Evolutionary conservation across 2,888 invertebrate species (phyloP).

Genomic region (Epirrhoe alternata): DNA sequence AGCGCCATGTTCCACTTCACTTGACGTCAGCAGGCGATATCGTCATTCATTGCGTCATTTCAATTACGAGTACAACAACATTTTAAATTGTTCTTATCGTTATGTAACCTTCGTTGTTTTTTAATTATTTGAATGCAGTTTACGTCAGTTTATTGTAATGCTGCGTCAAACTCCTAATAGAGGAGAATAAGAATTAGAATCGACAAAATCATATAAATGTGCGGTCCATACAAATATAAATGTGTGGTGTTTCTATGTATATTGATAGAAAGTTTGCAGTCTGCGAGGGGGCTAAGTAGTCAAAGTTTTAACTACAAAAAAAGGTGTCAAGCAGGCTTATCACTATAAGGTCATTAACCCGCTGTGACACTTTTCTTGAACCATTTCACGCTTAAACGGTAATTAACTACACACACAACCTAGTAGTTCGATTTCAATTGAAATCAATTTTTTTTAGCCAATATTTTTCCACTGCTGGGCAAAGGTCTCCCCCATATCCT

Average conservation of each 20-base stretch:
- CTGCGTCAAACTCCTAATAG: too few species aligned
- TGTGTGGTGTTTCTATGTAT: too few species aligned
- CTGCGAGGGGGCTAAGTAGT: background rate
- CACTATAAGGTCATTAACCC: background rate
- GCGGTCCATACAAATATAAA: too few species aligned
- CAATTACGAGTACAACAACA: background rate
- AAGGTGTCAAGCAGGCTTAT: background rate
- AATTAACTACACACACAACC: background rate
- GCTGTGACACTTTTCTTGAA: background rate
- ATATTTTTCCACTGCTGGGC: too few species aligned
- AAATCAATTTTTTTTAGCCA: background rate
- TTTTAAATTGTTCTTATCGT: background rate
- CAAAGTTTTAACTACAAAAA: background rate
- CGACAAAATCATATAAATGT: too few species aligned
- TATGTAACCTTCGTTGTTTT: background rate
- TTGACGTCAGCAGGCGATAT: background rate
- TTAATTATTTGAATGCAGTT: too few species aligned
- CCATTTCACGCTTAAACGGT: background rate
- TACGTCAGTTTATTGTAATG: too few species aligned
- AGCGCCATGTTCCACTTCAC: background rate
- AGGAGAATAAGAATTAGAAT: too few species aligned
- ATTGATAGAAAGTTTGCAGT: too few species aligned
- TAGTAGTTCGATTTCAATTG: background rate
- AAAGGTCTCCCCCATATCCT: too few species aligned
- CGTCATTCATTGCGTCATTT: background rate